phyloP scores from a whole-genome alignment of 2,113 vertebrate genomes.

The Psettodes erumei region DNA sequence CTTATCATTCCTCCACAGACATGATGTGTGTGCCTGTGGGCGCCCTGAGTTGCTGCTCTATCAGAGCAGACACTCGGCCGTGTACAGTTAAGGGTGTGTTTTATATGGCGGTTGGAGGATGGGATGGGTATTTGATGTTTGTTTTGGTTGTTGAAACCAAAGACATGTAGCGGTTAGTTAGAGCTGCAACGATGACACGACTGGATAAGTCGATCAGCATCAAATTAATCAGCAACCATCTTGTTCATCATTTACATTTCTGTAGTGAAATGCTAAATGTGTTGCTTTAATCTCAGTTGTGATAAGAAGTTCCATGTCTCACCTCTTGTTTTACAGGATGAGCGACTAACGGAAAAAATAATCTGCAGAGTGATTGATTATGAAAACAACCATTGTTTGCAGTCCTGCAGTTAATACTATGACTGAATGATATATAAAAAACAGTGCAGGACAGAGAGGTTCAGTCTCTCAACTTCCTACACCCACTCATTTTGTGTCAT shows the following conservation, averaged over 20 bases:
- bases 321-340: too few relatives aligned
- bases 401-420: too few relatives aligned
- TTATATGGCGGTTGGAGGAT: background rate
- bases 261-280: background rate
- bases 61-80: constrained; percentile 17
- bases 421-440: too few relatives aligned
- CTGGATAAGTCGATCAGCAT: background rate
- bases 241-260: background rate
- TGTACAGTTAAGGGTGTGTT: constrained; percentile 33
- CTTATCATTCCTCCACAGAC: constrained; percentile 60
- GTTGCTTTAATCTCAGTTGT: background rate
- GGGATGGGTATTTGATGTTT: background rate
- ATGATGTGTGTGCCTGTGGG: background rate
- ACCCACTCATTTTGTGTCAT: background rate
- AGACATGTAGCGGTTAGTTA: background rate
- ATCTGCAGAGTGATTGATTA: too few relatives aligned
- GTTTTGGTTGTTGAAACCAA: background rate
- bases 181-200: background rate
- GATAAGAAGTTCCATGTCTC: too few relatives aligned
- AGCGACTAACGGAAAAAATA: too few relatives aligned
- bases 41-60: constrained; percentile 22
- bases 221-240: background rate
- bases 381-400: too few relatives aligned
- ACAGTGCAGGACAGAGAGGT: too few relatives aligned
- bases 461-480: background rate